Percentiles rank a stretch among this genome's conserved stretches.
These are phyloP conservation scores for Choreutis nemorana DNA, from an alignment of 2,888 invertebrate species.

Conservation along the genomic window DNA sequence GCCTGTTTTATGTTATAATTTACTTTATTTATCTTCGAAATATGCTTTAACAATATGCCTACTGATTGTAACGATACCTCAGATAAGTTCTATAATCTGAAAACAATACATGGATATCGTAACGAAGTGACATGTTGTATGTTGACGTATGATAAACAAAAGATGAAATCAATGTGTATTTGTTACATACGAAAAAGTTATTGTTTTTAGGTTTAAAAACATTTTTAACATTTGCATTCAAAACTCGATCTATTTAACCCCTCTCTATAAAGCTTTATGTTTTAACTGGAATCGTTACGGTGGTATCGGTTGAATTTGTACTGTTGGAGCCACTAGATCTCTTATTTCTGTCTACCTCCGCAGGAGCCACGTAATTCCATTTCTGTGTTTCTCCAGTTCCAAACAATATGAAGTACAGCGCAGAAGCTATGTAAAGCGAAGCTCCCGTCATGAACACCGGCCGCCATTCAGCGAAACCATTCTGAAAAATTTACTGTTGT, in stretches of 20 bases:
- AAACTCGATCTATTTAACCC: no score
- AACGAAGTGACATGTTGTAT: no score
- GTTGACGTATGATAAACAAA: no score
- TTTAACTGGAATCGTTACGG: conserved; percentile 42
- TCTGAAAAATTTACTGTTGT: conserved; percentile 63
- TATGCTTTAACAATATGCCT: no score
- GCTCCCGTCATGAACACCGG: conserved; percentile 78
- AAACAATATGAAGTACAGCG: conserved; percentile 73
- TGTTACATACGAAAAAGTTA: no score
- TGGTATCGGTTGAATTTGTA: conserved; percentile 37
- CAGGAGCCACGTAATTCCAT: conserved; percentile 68
- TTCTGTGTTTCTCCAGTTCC: conserved; percentile 76
- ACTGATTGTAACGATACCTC: no score
- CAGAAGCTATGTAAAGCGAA: conserved; percentile 72
- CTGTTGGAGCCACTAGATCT: conserved; percentile 22
- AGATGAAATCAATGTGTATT: no score
- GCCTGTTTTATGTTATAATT: no score
- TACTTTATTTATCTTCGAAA: no score
- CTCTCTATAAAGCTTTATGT: conserved; percentile 27
- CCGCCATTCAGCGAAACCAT: conserved; percentile 79
- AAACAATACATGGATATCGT: no score
- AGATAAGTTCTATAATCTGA: no score
- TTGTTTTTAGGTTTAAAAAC: no score
- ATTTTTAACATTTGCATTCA: neutral
- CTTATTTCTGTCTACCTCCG: conserved; percentile 33